phyloP scores from a whole-genome alignment of 2,113 vertebrate genomes.

The Thalassoma bifasciatum region DNA sequence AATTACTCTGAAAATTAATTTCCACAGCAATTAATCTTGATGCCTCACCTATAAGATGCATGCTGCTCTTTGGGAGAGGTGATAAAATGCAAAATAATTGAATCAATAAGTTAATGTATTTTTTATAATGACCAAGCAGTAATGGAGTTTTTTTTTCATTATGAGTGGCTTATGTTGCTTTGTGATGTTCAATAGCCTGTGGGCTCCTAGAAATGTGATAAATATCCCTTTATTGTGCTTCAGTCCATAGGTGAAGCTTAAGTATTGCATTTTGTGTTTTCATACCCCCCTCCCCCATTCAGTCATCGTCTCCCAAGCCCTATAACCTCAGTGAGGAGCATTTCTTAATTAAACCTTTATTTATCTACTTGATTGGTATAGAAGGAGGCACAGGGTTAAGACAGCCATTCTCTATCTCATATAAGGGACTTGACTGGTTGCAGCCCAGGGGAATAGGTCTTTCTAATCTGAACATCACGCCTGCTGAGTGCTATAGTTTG shows the following conservation, averaged over 20 bases:
- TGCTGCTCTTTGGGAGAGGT: conserved; percentile 68
- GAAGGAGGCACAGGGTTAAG: conserved; percentile 59
- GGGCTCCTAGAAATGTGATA: conserved; percentile 67
- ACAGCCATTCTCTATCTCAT: conserved; percentile 65
- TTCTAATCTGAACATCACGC: conserved; percentile 66
- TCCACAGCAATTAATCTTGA: conserved; percentile 78
- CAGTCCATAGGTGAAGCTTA: conserved; percentile 57
- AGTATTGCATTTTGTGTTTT: conserved; percentile 55
- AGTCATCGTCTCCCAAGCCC: conserved; percentile 45
- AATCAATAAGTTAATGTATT: conserved; percentile 76
- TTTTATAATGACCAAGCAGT: conserved; percentile 73
- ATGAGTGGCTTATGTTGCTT: conserved; percentile 50
- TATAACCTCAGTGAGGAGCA: conserved; percentile 46
- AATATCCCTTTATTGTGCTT: conserved; percentile 75
- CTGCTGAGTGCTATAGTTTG: conserved; percentile 55
- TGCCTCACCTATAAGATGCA: conserved; percentile 72
- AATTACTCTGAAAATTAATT: conserved; percentile 80
- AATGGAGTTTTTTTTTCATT: conserved; percentile 66
- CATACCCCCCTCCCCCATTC: conserved; percentile 37
- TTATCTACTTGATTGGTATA: conserved; percentile 80
- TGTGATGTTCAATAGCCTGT: conserved; percentile 60
- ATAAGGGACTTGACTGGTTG: conserved; percentile 64
- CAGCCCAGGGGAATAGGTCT: conserved; percentile 55
- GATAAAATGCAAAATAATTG: conserved; percentile 82
- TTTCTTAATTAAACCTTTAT: conserved; percentile 82